A percentile compares a stretch with the other conserved stretches of the same genome.
These are phyloP conservation scores for Lutraria rhynchaena DNA, from an alignment of 1,140 invertebrate species.

Conservation along the genomic window DNA sequence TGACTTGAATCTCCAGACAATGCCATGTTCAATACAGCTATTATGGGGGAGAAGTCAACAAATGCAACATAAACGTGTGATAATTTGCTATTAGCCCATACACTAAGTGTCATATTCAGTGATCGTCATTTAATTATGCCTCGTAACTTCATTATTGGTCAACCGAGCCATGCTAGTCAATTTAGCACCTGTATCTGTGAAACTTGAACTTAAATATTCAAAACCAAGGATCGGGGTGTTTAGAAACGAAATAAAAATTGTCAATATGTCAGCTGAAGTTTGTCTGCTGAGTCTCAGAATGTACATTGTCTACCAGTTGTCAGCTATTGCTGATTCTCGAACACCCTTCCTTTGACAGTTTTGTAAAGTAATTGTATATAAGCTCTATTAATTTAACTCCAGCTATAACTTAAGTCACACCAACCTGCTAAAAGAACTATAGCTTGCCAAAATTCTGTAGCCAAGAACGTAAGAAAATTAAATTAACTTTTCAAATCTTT, in stretches of 20 bases:
- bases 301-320: constrained; percentile 18
- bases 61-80: constrained; percentile 14
- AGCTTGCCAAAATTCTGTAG: too few relatives aligned
- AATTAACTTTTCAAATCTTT: too few relatives aligned
- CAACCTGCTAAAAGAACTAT: too few relatives aligned
- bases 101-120: constrained; percentile 13
- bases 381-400: too few relatives aligned
- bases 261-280: constrained; percentile 24
- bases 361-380: too few relatives aligned
- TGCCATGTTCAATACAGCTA: constrained; percentile 39
- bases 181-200: neutral
- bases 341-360: too few relatives aligned
- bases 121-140: constrained; percentile 20
- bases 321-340: neutral
- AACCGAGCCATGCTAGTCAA: constrained; percentile 1
- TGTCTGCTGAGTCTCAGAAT: too few relatives aligned
- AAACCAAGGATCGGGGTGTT: constrained; percentile 18
- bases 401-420: too few relatives aligned
- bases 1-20: constrained; percentile 40
- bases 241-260: constrained; percentile 48
- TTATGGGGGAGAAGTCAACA: constrained; percentile 36
- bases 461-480: too few relatives aligned
- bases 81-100: constrained; percentile 16
- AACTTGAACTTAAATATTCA: constrained; percentile 31
- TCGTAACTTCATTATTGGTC: constrained; percentile 22